A percentile compares a stretch with the other conserved stretches of the same genome.
Evolutionary conservation across 2,113 vertebrate genomes (phyloP).

Genomic region (Neogale vison): DNA sequence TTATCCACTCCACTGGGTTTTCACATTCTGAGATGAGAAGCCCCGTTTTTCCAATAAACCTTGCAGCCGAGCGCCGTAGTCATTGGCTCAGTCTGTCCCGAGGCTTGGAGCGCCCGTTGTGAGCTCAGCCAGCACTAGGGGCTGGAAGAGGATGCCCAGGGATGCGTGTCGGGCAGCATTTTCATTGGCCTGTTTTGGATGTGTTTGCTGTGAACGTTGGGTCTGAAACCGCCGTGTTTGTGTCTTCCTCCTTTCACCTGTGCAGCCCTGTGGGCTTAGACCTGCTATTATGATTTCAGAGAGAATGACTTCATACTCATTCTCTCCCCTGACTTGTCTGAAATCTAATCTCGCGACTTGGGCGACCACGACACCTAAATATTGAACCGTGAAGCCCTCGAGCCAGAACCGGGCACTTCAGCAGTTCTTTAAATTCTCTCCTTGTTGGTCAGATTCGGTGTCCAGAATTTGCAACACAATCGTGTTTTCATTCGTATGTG

Average conservation of each 20-base stretch:
- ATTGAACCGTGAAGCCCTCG: not conserved
- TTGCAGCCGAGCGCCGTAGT: not conserved
- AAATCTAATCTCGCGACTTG: not conserved
- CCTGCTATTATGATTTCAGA: conserved; percentile 47
- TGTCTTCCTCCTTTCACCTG: not conserved
- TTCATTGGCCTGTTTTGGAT: conserved; percentile 35
- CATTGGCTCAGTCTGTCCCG: not conserved
- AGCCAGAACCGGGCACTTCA: not conserved
- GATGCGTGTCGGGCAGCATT: conserved; percentile 48
- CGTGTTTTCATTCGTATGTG: not conserved
- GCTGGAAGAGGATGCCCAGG: not conserved
- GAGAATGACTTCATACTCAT: conserved; percentile 23
- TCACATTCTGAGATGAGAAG: not conserved
- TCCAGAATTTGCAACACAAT: not conserved
- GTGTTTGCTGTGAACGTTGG: conserved; percentile 53
- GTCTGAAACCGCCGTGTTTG: not conserved
- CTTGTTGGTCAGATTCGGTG: not conserved
- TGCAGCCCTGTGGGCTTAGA: not conserved
- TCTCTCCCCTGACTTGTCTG: not conserved
- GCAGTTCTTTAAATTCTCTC: not conserved
- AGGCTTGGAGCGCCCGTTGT: not conserved
- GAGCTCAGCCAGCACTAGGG: not conserved
- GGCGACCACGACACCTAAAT: not conserved
- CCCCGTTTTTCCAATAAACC: not conserved
- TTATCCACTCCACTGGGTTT: not conserved